A percentile compares a stretch with the other conserved stretches of the same genome.
phyloP scores from a whole-genome alignment of 2,797 vertebrate species.

The Eutrigla gurnardus region DNA sequence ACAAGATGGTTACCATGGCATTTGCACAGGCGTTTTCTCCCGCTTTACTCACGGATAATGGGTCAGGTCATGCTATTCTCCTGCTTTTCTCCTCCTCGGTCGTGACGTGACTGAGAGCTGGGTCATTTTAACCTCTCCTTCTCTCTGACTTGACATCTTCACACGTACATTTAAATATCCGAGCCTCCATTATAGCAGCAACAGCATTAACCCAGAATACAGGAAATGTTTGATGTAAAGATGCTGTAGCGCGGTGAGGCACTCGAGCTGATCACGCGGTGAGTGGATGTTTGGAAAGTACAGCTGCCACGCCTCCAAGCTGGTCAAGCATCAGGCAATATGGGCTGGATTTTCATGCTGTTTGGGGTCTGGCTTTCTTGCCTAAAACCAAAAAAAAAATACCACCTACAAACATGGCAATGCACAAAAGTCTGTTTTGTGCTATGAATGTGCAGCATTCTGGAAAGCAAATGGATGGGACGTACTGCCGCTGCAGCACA shows the following conservation, averaged over 20 bases:
- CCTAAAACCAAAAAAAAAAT: not conserved
- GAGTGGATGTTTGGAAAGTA: conserved; percentile 24
- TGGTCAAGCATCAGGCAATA: conserved; percentile 9
- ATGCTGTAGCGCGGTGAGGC: conserved; percentile 25
- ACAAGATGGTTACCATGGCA: conserved; percentile 74
- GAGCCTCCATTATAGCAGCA: conserved; percentile 27
- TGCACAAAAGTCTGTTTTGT: not conserved
- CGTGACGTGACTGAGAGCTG: conserved; percentile 61
- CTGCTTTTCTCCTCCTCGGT: conserved; percentile 54
- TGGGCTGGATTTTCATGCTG: conserved; percentile 8
- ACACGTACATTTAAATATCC: conserved; percentile 48
- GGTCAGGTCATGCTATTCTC: conserved; percentile 74
- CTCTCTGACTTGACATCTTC: conserved; percentile 65
- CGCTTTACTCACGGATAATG: conserved; percentile 67
- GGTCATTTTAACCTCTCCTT: conserved; percentile 74
- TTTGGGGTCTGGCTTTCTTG: not conserved
- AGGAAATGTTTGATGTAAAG: conserved; percentile 35
- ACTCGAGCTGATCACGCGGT: conserved; percentile 16
- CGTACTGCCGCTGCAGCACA: not conserved
- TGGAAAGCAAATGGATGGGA: conserved; percentile 1
- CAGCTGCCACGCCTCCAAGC: conserved; percentile 18
- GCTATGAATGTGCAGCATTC: conserved; percentile 8
- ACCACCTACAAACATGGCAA: not conserved
- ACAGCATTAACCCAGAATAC: not conserved
- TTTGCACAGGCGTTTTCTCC: conserved; percentile 63